Conservation (phyloP, 2,888 invertebrate species). For the Tridacna crocea region DNA sequence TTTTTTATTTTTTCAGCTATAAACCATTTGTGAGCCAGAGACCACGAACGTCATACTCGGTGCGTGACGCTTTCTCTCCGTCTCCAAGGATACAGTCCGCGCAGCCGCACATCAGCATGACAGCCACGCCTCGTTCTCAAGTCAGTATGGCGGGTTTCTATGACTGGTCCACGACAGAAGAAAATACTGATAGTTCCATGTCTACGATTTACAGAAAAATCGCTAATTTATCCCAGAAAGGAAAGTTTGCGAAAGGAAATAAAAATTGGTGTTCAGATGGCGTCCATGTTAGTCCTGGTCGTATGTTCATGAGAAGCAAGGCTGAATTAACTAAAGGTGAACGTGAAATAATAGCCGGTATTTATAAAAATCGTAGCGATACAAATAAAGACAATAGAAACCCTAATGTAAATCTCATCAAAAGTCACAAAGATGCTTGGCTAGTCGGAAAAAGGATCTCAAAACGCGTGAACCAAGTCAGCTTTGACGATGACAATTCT, state of each 20-base stretch:
- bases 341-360: slow-evolving; percentile 77
- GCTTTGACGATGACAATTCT: slow-evolving; percentile 46
- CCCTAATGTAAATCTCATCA: slow-evolving; percentile 57
- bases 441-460: slow-evolving; percentile 65
- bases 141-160: slow-evolving; percentile 74
- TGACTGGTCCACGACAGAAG: slow-evolving; percentile 71
- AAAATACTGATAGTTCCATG: slow-evolving; percentile 63
- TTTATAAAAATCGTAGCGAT: slow-evolving; percentile 76
- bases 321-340: slow-evolving; percentile 78
- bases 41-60: slow-evolving; percentile 65
- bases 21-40: slow-evolving; percentile 53
- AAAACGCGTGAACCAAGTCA: slow-evolving; percentile 37
- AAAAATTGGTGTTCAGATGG: slow-evolving; percentile 62
- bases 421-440: slow-evolving; percentile 77
- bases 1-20: slow-evolving; percentile 38
- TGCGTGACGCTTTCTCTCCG: slow-evolving; percentile 65
- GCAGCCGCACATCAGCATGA: slow-evolving; percentile 52
- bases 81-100: slow-evolving; percentile 68
- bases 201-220: slow-evolving; percentile 73
- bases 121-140: slow-evolving; percentile 66
- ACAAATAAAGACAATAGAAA: slow-evolving; percentile 49
- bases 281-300: slow-evolving; percentile 65
- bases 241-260: slow-evolving; percentile 37
- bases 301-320: slow-evolving; percentile 77
- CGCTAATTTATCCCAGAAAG: slow-evolving; percentile 52